Evolutionary conservation across 2,113 vertebrate species (phyloP).

Genomic region (Podocnemis expansa): DNA sequence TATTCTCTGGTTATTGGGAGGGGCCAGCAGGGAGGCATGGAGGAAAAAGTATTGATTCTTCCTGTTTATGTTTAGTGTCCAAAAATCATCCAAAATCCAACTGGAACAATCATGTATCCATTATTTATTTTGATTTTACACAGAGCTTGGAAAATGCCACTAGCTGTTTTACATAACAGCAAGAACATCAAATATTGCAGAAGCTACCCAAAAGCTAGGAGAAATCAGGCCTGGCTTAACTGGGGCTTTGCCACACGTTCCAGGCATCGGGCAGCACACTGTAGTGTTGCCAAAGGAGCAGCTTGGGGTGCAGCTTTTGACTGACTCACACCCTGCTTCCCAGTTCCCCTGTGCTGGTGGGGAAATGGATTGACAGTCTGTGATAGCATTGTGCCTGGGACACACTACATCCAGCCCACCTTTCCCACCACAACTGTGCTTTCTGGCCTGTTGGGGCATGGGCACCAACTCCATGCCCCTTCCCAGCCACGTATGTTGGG

Average conservation of each 20-base stretch:
- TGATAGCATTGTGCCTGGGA: neutral
- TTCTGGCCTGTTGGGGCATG: neutral
- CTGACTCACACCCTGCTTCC: neutral
- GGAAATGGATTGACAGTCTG: neutral
- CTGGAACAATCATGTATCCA: rapidly evolving
- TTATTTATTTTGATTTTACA: neutral
- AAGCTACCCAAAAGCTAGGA: neutral
- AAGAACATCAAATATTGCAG: neutral
- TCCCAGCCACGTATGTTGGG: rapidly evolving
- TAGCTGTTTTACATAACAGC: neutral
- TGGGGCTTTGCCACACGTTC: neutral
- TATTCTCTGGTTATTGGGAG: slow-evolving; percentile 2
- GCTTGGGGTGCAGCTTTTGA: neutral
- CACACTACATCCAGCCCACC: neutral
- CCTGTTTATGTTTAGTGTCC: neutral
- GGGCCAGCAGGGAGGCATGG: neutral
- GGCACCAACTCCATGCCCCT: neutral
- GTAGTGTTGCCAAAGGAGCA: neutral
- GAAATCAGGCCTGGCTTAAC: neutral
- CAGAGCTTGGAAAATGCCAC: neutral
- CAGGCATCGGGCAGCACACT: neutral
- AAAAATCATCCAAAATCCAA: neutral
- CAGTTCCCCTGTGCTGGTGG: neutral
- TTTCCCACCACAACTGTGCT: neutral
- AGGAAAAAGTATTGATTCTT: neutral